Evolutionary conservation across 2,888 invertebrate genomes (phyloP).

Genomic region (Heliconius cydno): DNA sequence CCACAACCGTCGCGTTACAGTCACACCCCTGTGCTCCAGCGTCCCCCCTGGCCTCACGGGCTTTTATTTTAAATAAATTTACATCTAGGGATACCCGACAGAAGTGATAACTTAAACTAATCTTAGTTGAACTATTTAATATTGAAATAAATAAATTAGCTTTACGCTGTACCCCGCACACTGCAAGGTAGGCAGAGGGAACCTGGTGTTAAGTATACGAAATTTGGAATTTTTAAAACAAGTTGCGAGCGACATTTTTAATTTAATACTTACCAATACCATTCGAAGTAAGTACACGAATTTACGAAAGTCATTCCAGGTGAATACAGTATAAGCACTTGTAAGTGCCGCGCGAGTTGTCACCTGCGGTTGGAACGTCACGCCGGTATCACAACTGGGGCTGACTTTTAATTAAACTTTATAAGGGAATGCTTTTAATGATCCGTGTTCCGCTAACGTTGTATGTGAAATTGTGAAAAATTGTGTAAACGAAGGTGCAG

Average conservation of each 20-base stretch:
- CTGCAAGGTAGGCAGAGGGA: too few relatives aligned
- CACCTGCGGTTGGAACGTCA: conserved; percentile 2
- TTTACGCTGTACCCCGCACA: too few relatives aligned
- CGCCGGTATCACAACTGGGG: conserved; percentile 25
- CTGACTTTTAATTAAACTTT: conserved; percentile 30
- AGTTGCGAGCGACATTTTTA: too few relatives aligned
- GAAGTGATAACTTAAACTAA: too few relatives aligned
- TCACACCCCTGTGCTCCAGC: too few relatives aligned
- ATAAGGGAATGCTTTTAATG: conserved; percentile 28
- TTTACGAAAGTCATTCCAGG: conserved; percentile 6
- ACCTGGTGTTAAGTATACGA: too few relatives aligned
- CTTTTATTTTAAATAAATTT: not conserved
- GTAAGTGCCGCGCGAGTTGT: conserved; percentile 12
- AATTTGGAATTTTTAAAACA: too few relatives aligned
- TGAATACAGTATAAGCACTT: not conserved
- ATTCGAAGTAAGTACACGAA: not conserved
- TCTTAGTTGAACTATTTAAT: too few relatives aligned
- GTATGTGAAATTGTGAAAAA: not conserved
- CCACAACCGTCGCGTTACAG: too few relatives aligned
- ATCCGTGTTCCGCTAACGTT: conserved; percentile 5
- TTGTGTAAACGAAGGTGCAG: not conserved
- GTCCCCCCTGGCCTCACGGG: not conserved
- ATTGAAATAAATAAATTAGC: too few relatives aligned
- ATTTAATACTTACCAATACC: not conserved
- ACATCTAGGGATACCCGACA: not conserved